phyloP scores from a whole-genome alignment of 1,140 invertebrate species.

The Pseudomyrmex sp. region DNA sequence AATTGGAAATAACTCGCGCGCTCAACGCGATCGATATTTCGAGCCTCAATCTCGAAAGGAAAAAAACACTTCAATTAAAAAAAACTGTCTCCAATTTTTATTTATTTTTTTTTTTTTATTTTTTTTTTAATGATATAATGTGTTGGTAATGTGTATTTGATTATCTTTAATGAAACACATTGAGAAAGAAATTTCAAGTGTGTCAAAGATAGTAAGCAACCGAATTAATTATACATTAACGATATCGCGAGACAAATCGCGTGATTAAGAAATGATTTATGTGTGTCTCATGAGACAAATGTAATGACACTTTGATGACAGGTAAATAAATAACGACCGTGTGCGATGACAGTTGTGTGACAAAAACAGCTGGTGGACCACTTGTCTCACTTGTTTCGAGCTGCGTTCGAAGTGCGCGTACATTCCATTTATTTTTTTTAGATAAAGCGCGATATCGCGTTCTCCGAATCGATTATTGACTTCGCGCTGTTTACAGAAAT shows the following conservation, averaged over 20 bases:
- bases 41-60: neutral
- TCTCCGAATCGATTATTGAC: slow-evolving; percentile 4
- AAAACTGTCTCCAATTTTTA: slow-evolving; percentile 4
- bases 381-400: slow-evolving; percentile 11
- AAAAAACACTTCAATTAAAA: too few species aligned
- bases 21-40: neutral
- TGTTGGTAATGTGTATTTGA: neutral
- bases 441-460: neutral
- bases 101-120: neutral
- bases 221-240: neutral
- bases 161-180: neutral
- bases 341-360: neutral
- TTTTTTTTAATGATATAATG: too few species aligned
- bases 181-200: neutral
- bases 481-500: neutral
- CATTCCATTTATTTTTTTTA: slow-evolving; percentile 10
- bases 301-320: neutral
- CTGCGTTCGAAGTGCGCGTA: slow-evolving; percentile 11
- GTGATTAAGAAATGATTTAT: slow-evolving; percentile 23
- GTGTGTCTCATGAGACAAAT: neutral
- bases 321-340: slow-evolving; percentile 14
- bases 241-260: neutral
- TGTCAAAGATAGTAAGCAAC: neutral
- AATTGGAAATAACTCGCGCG: neutral
- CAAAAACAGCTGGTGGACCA: slow-evolving; percentile 14